Base-by-base conservation (phyloP, 2,888 invertebrate genomes). In the Camponotus fellah region DNA sequence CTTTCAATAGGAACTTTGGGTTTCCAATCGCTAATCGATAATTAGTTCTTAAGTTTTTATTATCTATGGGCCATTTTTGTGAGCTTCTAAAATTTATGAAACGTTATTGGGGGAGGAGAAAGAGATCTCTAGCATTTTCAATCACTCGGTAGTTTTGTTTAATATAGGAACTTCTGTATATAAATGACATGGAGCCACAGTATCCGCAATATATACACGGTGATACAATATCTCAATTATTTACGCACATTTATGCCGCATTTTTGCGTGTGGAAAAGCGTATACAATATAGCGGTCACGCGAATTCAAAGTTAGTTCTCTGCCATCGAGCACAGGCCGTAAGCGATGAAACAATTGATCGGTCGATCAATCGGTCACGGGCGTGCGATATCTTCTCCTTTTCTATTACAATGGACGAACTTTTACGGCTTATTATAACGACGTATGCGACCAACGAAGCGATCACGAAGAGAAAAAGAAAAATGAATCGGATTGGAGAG, bases 301-400 rank as follows among this genome's bases (percentile, higher is more conserved):
- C 83, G 77, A 85, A n/a, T 37, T 65, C 53, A 21, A 37, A 56
- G 82, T 83, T 46, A 82, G 80, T 72, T 64, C 34, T 64, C 34
- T 34, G 49, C 65, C 62, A 32, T 37, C 46, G 69, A 86, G 37
- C 84, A 56, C 12, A 43, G 43, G 58, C 43, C 43, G 46, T 62
- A n/a, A 64, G 21, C 65, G 65, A 68, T 65, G 62, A 53, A 74
- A 65, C 56, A 81, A 84, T 83, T 74, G 72, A 84, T 58, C 81
- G 69, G 58, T 56, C 71, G 82, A 86, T 83, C 85, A 87, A 77
- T 87, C 60, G 86, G 69, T 75, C 34, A 43, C 32, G 72, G 65
- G 49, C 34, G 26, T 34, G 58, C 71, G 75, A 79, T 79, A 69
- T 58, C 79, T 69, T 79, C 69, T 46, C 21, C 34, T 69, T 69